Base-by-base conservation (phyloP, 2,113 vertebrate species). In the Atherinomorus stipes region DNA sequence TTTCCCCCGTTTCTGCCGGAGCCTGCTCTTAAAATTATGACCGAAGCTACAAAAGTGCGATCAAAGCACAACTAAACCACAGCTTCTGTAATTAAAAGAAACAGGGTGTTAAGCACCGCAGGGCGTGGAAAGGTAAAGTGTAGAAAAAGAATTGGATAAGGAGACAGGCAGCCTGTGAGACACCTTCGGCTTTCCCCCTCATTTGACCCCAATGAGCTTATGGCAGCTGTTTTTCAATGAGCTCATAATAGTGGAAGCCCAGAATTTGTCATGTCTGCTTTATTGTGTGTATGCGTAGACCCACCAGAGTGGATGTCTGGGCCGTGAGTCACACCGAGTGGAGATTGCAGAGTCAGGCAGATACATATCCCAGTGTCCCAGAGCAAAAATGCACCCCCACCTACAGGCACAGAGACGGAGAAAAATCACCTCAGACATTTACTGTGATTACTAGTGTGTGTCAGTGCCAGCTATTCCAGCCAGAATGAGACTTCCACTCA, bases 221-320 rank as follows among this genome's bases (percentile, higher is more conserved):
- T 76, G 74, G 80, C 88, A 92, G 86, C 86, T 92, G 90, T 72
- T 90, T 88, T 79, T 85, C 78, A 72, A 49, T 91, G 90, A 91
- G 86, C 81, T 91, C 89, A 90, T 76, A 52, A 64, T 22, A 31
- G 89, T 86, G 87, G 85, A 88, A 89, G 82, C 85, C 89, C 76
- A 85, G 76, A 42, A 74, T 88, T 85, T 84, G 80, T 87, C 80
- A 83, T 81, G 84, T 85, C 76, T 85, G 74, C 42, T 66, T 71
- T 78, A 49, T n/a, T 51, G 47, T 65, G 51, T 65, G 67, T 62
- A 50, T 70, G 74, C 66, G 56, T 50, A 62, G 47, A 83, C 68
- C 62, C 62, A 78, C 70, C 53, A 61, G 54, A 69, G 82, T 64
- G 79, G 78, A 89, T 88, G 87, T 77, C 71, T 89, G 58, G 23